A percentile compares a stretch with the other conserved stretches of the same genome.
Conservation (phyloP, 2,797 vertebrate genomes). For the Spinus pinus region DNA sequence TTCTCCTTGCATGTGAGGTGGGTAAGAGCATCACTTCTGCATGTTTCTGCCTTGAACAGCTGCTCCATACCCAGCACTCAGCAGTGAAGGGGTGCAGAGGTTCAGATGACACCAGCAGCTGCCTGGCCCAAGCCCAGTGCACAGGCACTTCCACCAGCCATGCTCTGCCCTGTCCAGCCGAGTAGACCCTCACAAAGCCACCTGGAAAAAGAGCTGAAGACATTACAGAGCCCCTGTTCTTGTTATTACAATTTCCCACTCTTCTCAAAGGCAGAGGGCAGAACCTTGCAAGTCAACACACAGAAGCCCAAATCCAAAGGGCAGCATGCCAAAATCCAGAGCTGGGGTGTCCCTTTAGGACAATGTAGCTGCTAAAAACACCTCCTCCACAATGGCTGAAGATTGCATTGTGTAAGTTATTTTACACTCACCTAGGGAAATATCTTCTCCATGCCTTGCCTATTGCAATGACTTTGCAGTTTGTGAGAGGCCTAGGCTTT, state of each 20-base stretch:
- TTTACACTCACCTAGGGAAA: background rate
- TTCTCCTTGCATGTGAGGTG: background rate
- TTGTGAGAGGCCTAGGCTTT: background rate
- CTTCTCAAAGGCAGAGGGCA: background rate
- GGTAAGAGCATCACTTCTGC: fast-evolving
- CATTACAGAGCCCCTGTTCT: background rate
- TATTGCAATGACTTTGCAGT: constrained; percentile 12
- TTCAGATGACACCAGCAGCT: background rate
- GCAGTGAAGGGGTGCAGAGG: background rate
- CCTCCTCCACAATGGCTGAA: background rate
- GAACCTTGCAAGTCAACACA: background rate
- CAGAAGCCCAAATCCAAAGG: background rate
- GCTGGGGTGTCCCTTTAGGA: background rate
- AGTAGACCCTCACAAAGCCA: background rate
- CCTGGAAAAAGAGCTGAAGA: background rate
- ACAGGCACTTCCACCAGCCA: background rate
- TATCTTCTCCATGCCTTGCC: background rate
- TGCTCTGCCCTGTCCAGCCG: fast-evolving
- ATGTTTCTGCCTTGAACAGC: fast-evolving
- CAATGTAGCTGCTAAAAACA: background rate
- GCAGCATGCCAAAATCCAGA: background rate
- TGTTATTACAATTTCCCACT: background rate
- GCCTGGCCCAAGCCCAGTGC: background rate
- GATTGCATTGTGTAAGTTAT: background rate
- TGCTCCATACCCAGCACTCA: fast-evolving